A percentile compares a stretch with the other conserved stretches of the same genome.
Evolutionary conservation across 1,140 invertebrate genomes (phyloP).

Genomic region (Lepidostoma basale): DNA sequence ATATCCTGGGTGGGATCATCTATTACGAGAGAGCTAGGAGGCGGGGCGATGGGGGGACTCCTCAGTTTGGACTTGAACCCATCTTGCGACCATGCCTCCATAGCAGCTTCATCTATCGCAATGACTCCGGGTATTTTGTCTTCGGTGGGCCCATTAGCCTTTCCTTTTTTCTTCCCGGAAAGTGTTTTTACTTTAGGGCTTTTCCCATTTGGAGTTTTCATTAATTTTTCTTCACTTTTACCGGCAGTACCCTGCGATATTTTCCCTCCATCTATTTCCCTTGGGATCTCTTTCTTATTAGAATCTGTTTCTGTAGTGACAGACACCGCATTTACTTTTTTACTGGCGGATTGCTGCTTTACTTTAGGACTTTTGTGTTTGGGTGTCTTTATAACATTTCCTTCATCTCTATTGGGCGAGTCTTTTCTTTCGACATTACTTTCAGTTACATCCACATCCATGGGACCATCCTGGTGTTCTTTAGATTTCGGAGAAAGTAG

Average conservation of each 20-base stretch:
- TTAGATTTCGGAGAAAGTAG: constrained; percentile 58
- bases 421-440: neutral
- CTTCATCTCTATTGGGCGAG: neutral
- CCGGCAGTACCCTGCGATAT: constrained; percentile 34
- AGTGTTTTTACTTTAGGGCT: constrained; percentile 6
- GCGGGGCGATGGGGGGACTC: constrained; percentile 21
- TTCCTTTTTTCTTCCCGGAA: constrained; percentile 20
- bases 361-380: constrained; percentile 33
- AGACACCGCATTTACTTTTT: constrained; percentile 40
- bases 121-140: constrained; percentile 46
- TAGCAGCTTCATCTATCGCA: constrained; percentile 60
- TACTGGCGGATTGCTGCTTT: constrained; percentile 5
- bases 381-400: constrained; percentile 16
- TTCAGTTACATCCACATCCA: constrained; percentile 10
- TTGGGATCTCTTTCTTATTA: neutral
- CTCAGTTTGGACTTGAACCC: constrained; percentile 34
- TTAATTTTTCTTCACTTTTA: constrained; percentile 6
- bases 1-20: constrained; percentile 68
- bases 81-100: constrained; percentile 63
- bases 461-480: neutral
- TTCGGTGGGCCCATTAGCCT: constrained; percentile 20
- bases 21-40: constrained; percentile 48
- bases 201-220: constrained; percentile 34
- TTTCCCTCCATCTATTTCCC: neutral
- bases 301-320: neutral